Evolutionary conservation across 2,797 vertebrate species (phyloP).

Genomic region (Hafferia zeledoni): DNA sequence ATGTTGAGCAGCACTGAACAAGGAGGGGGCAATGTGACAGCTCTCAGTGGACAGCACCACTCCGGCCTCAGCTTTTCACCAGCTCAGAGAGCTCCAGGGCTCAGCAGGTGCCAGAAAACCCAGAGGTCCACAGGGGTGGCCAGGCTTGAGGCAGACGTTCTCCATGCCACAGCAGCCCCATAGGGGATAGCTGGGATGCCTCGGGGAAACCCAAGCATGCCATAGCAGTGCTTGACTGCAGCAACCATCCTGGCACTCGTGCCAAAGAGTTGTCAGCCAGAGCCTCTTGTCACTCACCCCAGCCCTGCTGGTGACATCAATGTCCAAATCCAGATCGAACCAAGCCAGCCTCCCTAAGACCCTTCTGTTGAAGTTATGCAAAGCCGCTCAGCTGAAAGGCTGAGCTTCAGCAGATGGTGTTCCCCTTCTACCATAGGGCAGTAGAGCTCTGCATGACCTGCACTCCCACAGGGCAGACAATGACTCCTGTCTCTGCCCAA

Average conservation of each 20-base stretch:
- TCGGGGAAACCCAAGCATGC: not conserved
- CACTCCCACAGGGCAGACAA: rapidly evolving
- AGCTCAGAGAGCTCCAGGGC: not conserved
- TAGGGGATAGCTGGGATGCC: slow-evolving; percentile 32
- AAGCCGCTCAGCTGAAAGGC: not conserved
- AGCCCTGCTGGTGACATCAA: rapidly evolving
- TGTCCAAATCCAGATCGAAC: not conserved
- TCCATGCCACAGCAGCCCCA: not conserved
- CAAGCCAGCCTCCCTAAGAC: not conserved
- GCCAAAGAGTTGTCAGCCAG: not conserved
- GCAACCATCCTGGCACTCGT: not conserved
- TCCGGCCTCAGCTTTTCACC: not conserved
- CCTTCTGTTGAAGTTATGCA: not conserved
- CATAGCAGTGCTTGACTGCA: not conserved
- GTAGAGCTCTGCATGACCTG: rapidly evolving
- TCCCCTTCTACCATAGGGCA: not conserved
- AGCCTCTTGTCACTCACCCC: not conserved
- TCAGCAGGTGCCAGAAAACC: not conserved
- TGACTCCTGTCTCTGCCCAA: not conserved
- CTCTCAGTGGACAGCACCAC: rapidly evolving
- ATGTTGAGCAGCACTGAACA: not conserved
- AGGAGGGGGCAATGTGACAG: not conserved
- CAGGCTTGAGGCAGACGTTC: not conserved
- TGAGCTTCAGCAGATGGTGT: slow-evolving; percentile 26
- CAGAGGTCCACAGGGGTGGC: rapidly evolving